Evolutionary conservation across 2,113 vertebrate species (phyloP).

Genomic region (Pica pica): DNA sequence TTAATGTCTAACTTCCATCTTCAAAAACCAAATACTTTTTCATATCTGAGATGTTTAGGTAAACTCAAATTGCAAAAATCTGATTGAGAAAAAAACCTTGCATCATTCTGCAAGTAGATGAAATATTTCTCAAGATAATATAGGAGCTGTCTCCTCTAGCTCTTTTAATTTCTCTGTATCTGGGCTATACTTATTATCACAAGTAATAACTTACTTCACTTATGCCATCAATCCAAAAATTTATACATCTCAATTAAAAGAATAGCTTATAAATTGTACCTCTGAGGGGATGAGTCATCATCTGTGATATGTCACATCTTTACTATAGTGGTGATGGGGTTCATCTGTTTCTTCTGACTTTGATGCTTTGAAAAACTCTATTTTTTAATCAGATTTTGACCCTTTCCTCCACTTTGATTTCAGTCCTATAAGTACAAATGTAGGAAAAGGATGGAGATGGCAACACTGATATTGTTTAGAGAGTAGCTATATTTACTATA

Average conservation of each 20-base stretch:
- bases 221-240: neutral
- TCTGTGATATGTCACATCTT: neutral
- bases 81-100: neutral
- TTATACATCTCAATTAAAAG: neutral
- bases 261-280: neutral
- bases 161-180: neutral
- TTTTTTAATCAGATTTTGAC: neutral
- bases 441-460: neutral
- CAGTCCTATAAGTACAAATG: neutral
- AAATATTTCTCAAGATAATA: neutral
- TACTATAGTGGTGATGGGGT: rapidly evolving
- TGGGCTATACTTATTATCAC: neutral
- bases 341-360: neutral
- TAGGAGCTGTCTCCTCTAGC: neutral
- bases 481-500: neutral
- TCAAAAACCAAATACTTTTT: neutral
- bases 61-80: neutral
- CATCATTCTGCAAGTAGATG: neutral
- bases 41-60: neutral
- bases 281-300: neutral
- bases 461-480: neutral
- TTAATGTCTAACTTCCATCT: neutral
- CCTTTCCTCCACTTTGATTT: neutral
- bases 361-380: neutral
- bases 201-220: neutral